phyloP scores from a whole-genome alignment of 1,140 invertebrate species.

The Temnothorax curvispinosus region DNA sequence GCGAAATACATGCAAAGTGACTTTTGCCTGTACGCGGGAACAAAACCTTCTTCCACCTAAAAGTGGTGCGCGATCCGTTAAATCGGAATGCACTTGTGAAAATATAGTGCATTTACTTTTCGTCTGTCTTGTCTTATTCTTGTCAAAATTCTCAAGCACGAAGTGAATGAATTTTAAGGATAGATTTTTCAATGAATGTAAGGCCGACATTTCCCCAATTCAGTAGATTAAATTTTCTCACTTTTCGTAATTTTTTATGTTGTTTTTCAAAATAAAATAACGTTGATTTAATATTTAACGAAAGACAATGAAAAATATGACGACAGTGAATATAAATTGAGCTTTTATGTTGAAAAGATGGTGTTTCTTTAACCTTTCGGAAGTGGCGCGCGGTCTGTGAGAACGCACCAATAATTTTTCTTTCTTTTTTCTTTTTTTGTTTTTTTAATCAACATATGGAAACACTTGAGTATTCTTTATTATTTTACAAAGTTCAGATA shows the following conservation, averaged over 20 bases:
- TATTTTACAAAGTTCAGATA: no score
- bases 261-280: background rate
- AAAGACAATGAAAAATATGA: background rate
- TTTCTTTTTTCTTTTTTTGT: no score
- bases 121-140: background rate
- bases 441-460: no score
- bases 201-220: background rate
- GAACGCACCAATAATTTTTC: no score
- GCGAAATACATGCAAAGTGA: constrained; percentile 21
- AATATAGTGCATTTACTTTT: background rate
- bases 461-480: no score
- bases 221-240: background rate
- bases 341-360: background rate
- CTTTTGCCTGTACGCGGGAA: background rate
- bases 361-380: background rate
- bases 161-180: background rate
- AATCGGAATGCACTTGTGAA: background rate
- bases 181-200: background rate
- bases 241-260: background rate
- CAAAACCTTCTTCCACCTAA: background rate
- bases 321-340: background rate
- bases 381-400: no score
- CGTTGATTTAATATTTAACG: background rate
- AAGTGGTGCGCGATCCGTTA: background rate
- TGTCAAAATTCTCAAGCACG: background rate